phyloP scores from a whole-genome alignment of 2,888 invertebrate genomes.

The Ochropleura leucogaster region DNA sequence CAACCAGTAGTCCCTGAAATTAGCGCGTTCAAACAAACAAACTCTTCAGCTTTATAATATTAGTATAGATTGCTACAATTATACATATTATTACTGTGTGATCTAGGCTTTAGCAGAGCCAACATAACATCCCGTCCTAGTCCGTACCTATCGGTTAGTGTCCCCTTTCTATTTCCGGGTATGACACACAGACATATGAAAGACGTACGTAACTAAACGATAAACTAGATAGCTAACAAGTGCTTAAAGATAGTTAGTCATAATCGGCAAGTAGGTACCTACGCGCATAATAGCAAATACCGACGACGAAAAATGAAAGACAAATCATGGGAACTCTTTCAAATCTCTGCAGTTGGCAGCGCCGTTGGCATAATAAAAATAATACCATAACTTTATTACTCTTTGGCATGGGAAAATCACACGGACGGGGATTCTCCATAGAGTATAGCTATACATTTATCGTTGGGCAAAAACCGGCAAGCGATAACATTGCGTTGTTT shows the following conservation, averaged over 20 bases:
- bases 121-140: conserved; percentile 17
- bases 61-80: neutral
- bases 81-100: neutral
- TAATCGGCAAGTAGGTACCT: conserved; percentile 26
- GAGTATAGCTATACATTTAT: conserved; percentile 19
- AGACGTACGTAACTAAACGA: conserved; percentile 43
- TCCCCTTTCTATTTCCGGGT: conserved; percentile 57
- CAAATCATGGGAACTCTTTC: conserved; percentile 46
- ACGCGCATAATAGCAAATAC: conserved; percentile 1
- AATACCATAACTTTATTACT: conserved; percentile 60
- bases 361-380: conserved; percentile 46
- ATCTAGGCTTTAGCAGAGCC: conserved; percentile 13
- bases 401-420: conserved; percentile 71
- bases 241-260: conserved; percentile 20
- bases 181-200: conserved; percentile 39
- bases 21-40: no score
- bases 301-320: conserved; percentile 34
- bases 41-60: no score
- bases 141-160: conserved; percentile 53
- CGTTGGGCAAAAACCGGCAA: conserved; percentile 38
- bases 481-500: conserved; percentile 37
- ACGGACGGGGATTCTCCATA: conserved; percentile 54
- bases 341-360: conserved; percentile 47
- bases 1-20: no score
- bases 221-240: conserved; percentile 41